Conservation (phyloP, 2,888 invertebrate genomes). For the Coenonympha arcania region DNA sequence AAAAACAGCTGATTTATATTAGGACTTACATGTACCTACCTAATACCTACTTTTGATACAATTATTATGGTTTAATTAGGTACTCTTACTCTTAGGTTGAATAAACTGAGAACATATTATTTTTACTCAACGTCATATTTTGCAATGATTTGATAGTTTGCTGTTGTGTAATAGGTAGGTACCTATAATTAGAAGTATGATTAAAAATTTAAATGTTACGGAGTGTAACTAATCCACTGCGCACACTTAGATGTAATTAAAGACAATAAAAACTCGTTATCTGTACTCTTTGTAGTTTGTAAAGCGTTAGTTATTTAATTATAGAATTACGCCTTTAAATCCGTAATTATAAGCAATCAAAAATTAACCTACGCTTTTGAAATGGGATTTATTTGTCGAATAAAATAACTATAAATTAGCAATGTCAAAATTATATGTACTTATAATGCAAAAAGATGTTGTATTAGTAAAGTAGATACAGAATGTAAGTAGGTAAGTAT, state of each 20-base stretch:
- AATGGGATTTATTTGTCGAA: not conserved
- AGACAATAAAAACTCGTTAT: slow-evolving; percentile 18
- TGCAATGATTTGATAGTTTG: not conserved
- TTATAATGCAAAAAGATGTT: too few species aligned
- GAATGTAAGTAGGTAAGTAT: not conserved
- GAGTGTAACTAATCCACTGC: slow-evolving; percentile 7
- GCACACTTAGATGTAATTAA: slow-evolving; percentile 12
- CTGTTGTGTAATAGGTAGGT: not conserved
- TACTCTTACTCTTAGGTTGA: too few species aligned
- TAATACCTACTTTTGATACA: too few species aligned
- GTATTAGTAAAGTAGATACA: too few species aligned
- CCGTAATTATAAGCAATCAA: slow-evolving; percentile 12
- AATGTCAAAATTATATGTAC: too few species aligned
- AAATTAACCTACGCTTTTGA: not conserved
- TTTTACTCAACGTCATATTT: too few species aligned
- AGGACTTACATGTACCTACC: too few species aligned
- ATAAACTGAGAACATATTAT: too few species aligned
- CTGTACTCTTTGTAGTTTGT: slow-evolving; percentile 8
- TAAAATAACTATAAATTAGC: too few species aligned
- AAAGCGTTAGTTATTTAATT: slow-evolving; percentile 12
- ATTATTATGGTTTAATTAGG: too few species aligned
- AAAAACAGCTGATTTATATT: too few species aligned
- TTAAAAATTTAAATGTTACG: slow-evolving; percentile 7
- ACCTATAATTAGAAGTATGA: slow-evolving; percentile 4
- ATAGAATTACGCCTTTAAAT: slow-evolving; percentile 16